Percentiles rank a stretch among this genome's conserved stretches.
Conservation (phyloP, 2,797 vertebrate species). For the Acanthornis magna region DNA sequence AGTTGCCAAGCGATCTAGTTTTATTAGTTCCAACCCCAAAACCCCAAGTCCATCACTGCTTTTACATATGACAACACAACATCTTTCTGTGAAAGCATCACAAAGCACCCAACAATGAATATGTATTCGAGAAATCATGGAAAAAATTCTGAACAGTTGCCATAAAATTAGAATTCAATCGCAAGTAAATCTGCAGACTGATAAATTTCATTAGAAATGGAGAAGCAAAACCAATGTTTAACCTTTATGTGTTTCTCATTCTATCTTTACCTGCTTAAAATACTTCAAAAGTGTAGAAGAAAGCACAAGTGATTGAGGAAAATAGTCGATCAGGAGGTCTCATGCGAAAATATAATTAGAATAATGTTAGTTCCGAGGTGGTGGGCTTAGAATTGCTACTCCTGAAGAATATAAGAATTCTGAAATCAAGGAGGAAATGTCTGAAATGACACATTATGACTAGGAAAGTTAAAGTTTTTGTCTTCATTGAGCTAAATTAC, state of each 20-base stretch:
- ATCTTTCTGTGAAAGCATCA: not conserved
- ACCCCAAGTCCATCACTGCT: not conserved
- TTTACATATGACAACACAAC: not conserved
- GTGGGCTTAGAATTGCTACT: not conserved
- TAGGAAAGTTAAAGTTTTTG: not conserved
- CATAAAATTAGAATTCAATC: not conserved
- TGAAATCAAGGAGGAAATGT: not conserved
- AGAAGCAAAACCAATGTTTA: not conserved
- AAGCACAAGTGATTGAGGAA: not conserved
- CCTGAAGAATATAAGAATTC: not conserved
- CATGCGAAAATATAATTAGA: not conserved
- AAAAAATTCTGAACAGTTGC: not conserved
- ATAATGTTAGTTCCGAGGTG: not conserved
- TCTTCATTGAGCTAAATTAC: not conserved
- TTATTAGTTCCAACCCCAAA: not conserved
- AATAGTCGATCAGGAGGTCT: not conserved
- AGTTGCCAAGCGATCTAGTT: not conserved
- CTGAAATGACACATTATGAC: not conserved
- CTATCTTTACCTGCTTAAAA: not conserved
- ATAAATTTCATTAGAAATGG: not conserved
- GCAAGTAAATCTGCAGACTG: not conserved
- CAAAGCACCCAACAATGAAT: not conserved
- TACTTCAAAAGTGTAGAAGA: not conserved
- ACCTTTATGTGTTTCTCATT: not conserved
- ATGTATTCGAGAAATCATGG: not conserved